Conservation (phyloP, 1,140 invertebrate species). For the Lithobius niger region DNA sequence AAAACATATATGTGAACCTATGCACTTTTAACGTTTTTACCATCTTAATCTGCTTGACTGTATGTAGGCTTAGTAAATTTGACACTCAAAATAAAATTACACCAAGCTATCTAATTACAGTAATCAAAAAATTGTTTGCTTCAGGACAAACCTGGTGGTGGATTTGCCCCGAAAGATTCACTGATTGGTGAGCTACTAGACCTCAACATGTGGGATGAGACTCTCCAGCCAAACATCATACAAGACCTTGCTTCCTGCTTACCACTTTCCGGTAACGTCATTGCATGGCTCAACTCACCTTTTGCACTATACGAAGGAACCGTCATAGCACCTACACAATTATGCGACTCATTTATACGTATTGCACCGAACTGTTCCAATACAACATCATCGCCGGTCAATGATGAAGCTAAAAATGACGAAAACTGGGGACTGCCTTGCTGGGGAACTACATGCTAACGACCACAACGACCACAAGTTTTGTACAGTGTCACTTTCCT, state of each 20-base stretch:
- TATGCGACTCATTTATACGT: not conserved
- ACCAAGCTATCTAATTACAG: too few relatives aligned
- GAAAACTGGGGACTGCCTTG: not conserved
- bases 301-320: not conserved
- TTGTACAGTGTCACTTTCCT: too few relatives aligned
- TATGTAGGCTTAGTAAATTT: too few relatives aligned
- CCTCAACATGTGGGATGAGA: not conserved
- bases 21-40: too few relatives aligned
- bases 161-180: slow-evolving; percentile 1
- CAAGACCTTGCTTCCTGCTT: not conserved
- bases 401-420: too few relatives aligned
- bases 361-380: not conserved
- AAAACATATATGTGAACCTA: too few relatives aligned
- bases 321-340: not conserved
- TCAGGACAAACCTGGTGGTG: not conserved
- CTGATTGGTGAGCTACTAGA: not conserved
- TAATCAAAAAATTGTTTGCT: too few relatives aligned
- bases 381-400: not conserved
- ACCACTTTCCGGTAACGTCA: not conserved
- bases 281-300: not conserved
- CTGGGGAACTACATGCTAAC: not conserved
- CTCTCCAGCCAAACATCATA: not conserved
- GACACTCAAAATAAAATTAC: too few relatives aligned
- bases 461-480: too few relatives aligned
- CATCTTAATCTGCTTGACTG: too few relatives aligned